Evolutionary conservation across 2,888 invertebrate genomes (phyloP).

Genomic region (Camptogramma bilineatum): DNA sequence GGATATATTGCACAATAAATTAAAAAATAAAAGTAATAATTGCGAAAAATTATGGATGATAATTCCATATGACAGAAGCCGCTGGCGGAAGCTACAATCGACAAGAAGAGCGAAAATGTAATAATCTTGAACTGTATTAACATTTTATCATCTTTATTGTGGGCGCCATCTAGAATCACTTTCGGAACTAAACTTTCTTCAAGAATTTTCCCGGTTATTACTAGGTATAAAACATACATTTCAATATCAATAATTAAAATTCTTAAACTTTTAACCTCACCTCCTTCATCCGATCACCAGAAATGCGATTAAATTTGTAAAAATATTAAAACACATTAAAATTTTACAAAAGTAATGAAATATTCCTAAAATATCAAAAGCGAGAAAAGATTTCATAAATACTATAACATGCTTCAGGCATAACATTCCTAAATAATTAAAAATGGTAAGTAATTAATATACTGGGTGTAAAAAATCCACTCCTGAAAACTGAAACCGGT

Average conservation of each 20-base stretch:
- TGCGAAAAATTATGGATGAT: too few relatives aligned
- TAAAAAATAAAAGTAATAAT: too few relatives aligned
- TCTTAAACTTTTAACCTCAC: constrained; percentile 54
- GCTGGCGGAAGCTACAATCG: too few relatives aligned
- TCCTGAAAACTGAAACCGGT: too few relatives aligned
- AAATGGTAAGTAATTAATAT: too few relatives aligned
- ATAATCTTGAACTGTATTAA: background rate
- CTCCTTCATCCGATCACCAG: constrained; percentile 69
- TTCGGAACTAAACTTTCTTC: background rate
- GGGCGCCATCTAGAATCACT: background rate
- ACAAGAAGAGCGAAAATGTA: too few relatives aligned
- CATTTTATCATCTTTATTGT: background rate
- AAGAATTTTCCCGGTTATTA: background rate
- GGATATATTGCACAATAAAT: too few relatives aligned
- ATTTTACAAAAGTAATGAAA: constrained; percentile 51
- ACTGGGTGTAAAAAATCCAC: background rate
- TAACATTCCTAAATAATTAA: background rate
- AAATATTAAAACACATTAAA: constrained; percentile 67
- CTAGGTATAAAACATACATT: background rate
- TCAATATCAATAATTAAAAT: background rate
- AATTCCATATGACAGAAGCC: too few relatives aligned
- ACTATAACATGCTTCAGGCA: constrained; percentile 19
- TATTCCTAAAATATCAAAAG: constrained; percentile 46
- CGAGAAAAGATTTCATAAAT: constrained; percentile 27
- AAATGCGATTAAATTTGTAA: constrained; percentile 50